Base-by-base conservation (phyloP, 2,797 vertebrate species). In the Lepidocolaptes lacrymiger region DNA sequence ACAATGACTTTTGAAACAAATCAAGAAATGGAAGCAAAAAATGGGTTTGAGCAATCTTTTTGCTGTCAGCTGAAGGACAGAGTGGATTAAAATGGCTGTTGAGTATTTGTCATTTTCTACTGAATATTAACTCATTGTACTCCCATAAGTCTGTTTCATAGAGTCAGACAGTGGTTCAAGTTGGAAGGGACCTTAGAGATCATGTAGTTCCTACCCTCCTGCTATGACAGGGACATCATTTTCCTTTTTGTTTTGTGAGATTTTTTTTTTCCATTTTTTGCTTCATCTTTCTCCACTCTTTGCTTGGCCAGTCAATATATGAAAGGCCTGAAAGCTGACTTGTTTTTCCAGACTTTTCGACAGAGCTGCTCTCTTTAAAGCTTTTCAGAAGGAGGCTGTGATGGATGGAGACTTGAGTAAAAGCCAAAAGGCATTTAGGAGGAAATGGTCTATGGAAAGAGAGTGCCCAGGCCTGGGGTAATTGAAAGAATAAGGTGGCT, bases 371-470 rank as follows among this genome's bases (percentile, higher is more conserved):
- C 49, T 75, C 67, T 69, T 59, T 79, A 73, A 90, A 88, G 75
- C n/a, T 90, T 71, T 77, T 58, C 76, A 46, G 83, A 91, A 90
- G 32, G 52, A 85, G 41, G 54, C 30, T 2, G 1, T 78, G 83
- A 93, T 77, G 85, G 90, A 93, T 86, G 71, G 77, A 76, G 77
- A 36, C 39, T 72, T 36, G 73, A 91, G 67, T 34, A 56, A 92
- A 91, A 93, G 80, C 80, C 77, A 95, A 89, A 71, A 94, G 68
- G 69, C 66, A 88, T 90, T 94, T 90, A 75, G 86, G 43, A 79
- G 62, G 81, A 88, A 95, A 91, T 71, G 74, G 66, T 83, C 78
- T 82, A 24, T 76, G 74, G 77, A 88, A 86, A 66, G 19, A 88
- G 54, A 58, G 34, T 49, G 71, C 71, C 61, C 74, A 69, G 59